Evolutionary conservation across 2,797 vertebrate genomes (phyloP).

Genomic region (Rhabdophis nuchalis): DNA sequence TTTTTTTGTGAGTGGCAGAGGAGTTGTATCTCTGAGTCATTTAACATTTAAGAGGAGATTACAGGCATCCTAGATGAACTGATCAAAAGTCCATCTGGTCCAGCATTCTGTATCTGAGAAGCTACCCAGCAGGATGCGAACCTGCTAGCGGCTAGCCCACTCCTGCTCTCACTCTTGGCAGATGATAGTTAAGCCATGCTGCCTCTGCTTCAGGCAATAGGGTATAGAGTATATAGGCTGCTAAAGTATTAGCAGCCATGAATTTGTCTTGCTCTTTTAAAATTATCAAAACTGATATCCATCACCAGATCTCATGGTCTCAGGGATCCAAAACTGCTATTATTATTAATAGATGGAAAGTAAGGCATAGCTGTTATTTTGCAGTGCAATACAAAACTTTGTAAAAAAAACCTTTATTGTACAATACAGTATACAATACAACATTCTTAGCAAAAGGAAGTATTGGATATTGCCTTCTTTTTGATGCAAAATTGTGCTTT

Average conservation of each 20-base stretch:
- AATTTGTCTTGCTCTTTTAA: background rate
- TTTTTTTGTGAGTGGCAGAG: background rate
- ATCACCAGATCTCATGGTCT: background rate
- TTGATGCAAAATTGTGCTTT: background rate
- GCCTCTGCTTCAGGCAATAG: background rate
- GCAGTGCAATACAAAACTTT: background rate
- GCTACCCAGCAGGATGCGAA: background rate
- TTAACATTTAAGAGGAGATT: background rate
- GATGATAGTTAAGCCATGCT: background rate
- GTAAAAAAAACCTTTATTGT: background rate
- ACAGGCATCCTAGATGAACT: background rate
- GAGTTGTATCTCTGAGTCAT: background rate
- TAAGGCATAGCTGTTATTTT: background rate
- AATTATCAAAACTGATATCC: background rate
- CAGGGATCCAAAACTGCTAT: background rate
- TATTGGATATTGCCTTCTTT: background rate
- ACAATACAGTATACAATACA: background rate
- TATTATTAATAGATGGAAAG: background rate
- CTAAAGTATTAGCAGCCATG: background rate
- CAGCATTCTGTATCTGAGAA: background rate
- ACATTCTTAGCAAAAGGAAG: background rate
- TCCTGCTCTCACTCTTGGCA: background rate
- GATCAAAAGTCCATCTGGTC: background rate
- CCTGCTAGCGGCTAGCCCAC: background rate
- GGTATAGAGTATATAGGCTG: background rate